These are phyloP conservation scores for Rhinolophus sinicus DNA, from an alignment of 2,113 vertebrate species.

Conservation along the genomic window DNA sequence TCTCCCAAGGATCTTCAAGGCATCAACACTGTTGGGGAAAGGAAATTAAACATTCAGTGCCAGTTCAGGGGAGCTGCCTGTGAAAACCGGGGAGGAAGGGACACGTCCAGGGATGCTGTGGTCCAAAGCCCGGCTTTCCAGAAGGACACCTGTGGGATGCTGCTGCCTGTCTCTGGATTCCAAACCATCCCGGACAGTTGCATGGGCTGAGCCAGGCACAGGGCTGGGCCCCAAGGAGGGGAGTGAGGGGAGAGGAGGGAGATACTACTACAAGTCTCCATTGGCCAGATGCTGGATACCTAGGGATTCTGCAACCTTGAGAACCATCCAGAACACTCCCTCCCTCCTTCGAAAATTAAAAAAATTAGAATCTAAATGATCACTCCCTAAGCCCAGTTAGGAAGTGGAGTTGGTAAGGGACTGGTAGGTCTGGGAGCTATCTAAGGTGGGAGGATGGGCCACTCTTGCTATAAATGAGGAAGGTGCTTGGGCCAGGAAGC, in stretches of 20 bases:
- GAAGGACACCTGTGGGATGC: not conserved
- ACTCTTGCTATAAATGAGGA: not conserved
- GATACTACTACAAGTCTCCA: fast-evolving
- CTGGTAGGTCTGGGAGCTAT: not conserved
- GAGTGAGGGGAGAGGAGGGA: too few species aligned
- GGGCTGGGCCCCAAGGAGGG: fast-evolving
- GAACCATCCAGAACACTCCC: not conserved
- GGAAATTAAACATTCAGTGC: not conserved
- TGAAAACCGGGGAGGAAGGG: not conserved
- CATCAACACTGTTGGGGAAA: fast-evolving
- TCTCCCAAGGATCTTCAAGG: not conserved
- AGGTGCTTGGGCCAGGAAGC: fast-evolving
- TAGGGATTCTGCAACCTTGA: not conserved
- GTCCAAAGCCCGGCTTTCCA: fast-evolving
- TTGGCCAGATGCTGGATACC: fast-evolving
- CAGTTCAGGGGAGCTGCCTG: not conserved
- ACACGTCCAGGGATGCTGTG: fast-evolving
- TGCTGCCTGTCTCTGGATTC: not conserved
- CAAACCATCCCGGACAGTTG: not conserved
- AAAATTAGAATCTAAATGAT: too few species aligned
- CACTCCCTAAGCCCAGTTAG: not conserved
- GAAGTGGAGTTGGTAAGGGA: not conserved
- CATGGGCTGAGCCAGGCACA: not conserved
- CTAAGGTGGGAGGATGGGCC: fast-evolving
- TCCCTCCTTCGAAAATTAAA: not conserved